Conservation (phyloP, 2,113 vertebrate genomes). For the Ginglymostoma cirratum region DNA sequence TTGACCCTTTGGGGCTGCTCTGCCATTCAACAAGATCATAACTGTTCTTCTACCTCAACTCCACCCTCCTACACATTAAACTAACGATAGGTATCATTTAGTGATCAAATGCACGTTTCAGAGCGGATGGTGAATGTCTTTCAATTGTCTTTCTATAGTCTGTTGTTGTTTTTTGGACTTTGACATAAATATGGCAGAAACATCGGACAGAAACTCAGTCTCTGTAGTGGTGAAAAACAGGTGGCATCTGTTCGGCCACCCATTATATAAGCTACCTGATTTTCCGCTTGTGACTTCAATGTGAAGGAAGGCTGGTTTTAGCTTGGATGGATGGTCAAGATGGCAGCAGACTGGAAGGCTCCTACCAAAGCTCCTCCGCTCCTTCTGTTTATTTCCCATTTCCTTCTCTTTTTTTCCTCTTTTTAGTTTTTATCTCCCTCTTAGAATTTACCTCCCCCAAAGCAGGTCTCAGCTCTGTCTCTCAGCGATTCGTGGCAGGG, state of each 20-base stretch:
- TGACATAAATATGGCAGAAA: not conserved
- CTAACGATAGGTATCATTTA: not conserved
- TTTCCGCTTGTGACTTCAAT: not conserved
- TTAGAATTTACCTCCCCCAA: no score
- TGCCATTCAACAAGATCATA: not conserved
- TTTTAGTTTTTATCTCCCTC: no score
- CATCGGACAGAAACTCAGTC: not conserved
- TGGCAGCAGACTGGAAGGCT: no score
- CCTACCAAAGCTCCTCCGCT: no score
- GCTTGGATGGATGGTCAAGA: not conserved
- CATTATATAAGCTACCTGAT: not conserved
- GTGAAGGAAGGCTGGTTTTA: not conserved
- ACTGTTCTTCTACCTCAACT: no score
- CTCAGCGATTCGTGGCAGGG: no score
- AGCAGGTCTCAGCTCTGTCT: no score
- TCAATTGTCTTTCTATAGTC: not conserved
- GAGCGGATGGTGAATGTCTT: not conserved
- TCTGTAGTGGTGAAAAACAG: not conserved
- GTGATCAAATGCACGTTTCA: not conserved
- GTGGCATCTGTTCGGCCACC: not conserved
- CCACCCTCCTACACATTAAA: no score
- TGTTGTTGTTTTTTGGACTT: not conserved
- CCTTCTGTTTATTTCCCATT: no score
- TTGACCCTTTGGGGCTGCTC: not conserved
- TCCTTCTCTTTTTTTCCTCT: no score